These are phyloP conservation scores for Champsocephalus gunnari DNA, from an alignment of 2,797 vertebrate genomes.

Conservation along the genomic window DNA sequence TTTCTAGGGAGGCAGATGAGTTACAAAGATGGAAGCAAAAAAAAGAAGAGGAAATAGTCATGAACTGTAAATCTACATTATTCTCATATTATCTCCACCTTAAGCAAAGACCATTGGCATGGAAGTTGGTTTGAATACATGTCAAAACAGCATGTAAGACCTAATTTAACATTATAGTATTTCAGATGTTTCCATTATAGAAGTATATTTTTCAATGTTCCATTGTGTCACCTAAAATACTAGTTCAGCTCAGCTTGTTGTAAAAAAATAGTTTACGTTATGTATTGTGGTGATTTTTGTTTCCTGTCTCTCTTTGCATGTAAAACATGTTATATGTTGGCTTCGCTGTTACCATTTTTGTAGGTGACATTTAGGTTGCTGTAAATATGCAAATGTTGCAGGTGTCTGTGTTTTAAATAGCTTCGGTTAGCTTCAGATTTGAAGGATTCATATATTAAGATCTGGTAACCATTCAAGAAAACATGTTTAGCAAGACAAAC, in stretches of 20 bases:
- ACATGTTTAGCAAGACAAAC: constrained; percentile 29
- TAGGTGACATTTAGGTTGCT: constrained; percentile 57
- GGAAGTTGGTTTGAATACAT: constrained; percentile 16
- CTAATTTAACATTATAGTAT: constrained; percentile 9
- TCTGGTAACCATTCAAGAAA: constrained; percentile 31
- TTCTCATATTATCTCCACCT: constrained; percentile 13
- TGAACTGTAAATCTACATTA: background rate
- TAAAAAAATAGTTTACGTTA: constrained; percentile 10
- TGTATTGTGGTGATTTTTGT: constrained; percentile 47
- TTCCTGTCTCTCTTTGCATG: constrained; percentile 68
- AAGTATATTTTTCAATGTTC: constrained; percentile 20
- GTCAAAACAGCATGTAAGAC: constrained; percentile 30
- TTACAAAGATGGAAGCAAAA: background rate
- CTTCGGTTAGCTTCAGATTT: constrained; percentile 38
- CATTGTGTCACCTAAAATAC: constrained; percentile 24
- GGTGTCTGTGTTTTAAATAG: constrained; percentile 43
- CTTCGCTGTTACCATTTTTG: constrained; percentile 64
- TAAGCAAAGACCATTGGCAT: constrained; percentile 20
- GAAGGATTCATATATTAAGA: constrained; percentile 30
- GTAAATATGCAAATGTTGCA: constrained; percentile 61
- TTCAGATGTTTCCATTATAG: constrained; percentile 31
- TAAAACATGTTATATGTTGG: constrained; percentile 58
- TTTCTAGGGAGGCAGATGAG: background rate
- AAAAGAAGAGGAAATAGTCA: background rate
- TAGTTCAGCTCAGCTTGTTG: constrained; percentile 29